These are phyloP conservation scores for Chorisops tibialis DNA, from an alignment of 2,888 invertebrate genomes.

Conservation along the genomic window DNA sequence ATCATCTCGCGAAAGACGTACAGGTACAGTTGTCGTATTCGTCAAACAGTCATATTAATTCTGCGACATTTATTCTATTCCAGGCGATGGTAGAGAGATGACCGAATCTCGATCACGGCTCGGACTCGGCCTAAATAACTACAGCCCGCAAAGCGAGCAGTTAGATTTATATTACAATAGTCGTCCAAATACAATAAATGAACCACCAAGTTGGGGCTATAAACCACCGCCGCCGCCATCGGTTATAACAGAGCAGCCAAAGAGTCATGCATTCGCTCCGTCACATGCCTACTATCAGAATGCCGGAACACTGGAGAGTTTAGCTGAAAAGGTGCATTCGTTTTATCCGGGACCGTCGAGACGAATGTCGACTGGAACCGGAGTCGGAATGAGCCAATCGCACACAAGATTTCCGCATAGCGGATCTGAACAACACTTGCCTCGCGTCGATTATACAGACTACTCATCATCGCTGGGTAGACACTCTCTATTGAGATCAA, in stretches of 20 bases:
- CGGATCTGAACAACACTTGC: conserved; percentile 87
- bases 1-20: conserved; percentile 54
- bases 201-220: conserved; percentile 53
- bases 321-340: conserved; percentile 89
- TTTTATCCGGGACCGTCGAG: conserved; percentile 67
- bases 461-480: conserved; percentile 75
- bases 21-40: conserved; percentile 51
- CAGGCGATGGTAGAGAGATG: conserved; percentile 77
- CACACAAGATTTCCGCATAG: conserved; percentile 70
- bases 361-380: conserved; percentile 66
- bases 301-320: conserved; percentile 73
- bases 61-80: background rate
- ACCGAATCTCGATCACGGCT: conserved; percentile 70
- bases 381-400: conserved; percentile 47
- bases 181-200: conserved; percentile 60
- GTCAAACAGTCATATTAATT: too few relatives aligned
- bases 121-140: conserved; percentile 65
- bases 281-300: conserved; percentile 78
- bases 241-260: conserved; percentile 88
- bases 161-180: conserved; percentile 80
- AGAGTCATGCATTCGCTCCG: conserved; percentile 76
- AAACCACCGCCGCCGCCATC: conserved; percentile 61
- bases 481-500: conserved; percentile 77
- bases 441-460: conserved; percentile 74
- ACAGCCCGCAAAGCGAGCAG: conserved; percentile 65